These are phyloP conservation scores for Palloptera scutellata DNA, from an alignment of 2,888 invertebrate genomes.

Conservation along the genomic window DNA sequence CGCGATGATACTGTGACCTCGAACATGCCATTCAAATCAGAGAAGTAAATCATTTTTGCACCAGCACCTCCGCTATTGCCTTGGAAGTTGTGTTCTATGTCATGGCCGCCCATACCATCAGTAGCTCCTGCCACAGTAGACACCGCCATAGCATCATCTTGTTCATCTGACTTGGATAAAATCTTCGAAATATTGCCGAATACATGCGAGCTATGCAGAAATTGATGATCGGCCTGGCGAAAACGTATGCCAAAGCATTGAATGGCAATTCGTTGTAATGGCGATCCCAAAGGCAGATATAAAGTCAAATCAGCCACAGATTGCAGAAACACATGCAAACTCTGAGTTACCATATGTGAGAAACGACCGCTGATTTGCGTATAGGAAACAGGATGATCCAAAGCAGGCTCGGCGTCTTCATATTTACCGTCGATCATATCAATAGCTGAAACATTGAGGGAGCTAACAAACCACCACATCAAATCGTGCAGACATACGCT, in stretches of 20 bases:
- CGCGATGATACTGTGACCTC: slow-evolving; percentile 84
- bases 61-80: slow-evolving; percentile 40
- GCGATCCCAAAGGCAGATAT: slow-evolving; percentile 84
- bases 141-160: slow-evolving; percentile 64
- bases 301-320: slow-evolving; percentile 93
- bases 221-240: slow-evolving; percentile 87
- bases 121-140: slow-evolving; percentile 49
- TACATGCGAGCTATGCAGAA: slow-evolving; percentile 88
- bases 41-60: slow-evolving; percentile 56
- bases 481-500: slow-evolving; percentile 92
- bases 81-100: slow-evolving; percentile 54
- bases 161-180: slow-evolving; percentile 89
- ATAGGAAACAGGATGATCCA: slow-evolving; percentile 81
- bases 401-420: slow-evolving; percentile 56
- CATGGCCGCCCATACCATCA: slow-evolving; percentile 48
- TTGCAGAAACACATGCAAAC: slow-evolving; percentile 86
- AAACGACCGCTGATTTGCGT: slow-evolving; percentile 78
- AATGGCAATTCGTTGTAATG: slow-evolving; percentile 90
- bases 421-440: slow-evolving; percentile 58
- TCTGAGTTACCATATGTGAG: slow-evolving; percentile 73
- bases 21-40: slow-evolving; percentile 63
- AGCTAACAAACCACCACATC: slow-evolving; percentile 95
- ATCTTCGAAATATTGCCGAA: slow-evolving; percentile 97
- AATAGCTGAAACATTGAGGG: slow-evolving; percentile 72
- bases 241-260: slow-evolving; percentile 93